Evolutionary conservation across 2,888 invertebrate species (phyloP), one percentile per base, ranked within the genome.

Genomic region (Eupsilia transversa): DNA sequence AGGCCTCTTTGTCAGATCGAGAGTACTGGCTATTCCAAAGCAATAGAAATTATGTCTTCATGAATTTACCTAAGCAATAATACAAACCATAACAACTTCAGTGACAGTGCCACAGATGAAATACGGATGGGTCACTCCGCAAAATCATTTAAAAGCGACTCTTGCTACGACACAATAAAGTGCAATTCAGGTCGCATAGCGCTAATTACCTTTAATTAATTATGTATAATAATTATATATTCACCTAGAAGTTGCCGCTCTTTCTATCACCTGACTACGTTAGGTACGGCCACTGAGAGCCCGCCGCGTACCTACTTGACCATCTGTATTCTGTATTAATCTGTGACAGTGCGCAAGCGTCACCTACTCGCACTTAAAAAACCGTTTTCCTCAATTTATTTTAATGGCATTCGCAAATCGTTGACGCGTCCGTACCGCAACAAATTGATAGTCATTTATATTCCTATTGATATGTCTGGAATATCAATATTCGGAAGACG

Each of bases 361-460:
- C 57, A 46, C 49, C 30, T 43, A 52, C 43, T 30, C 27, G 38
- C 30, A 67, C 56, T 49, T 46, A 49, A 61, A 49, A 46, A 64
- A 57, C 9, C 61, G 6, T 27, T 54, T 54, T 74, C 57, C 54
- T 59, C 38, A 74, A 74, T 81, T 68, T 33, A 67, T 79, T 41
- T 64, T 59, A 68, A 64, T 54, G 52, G 30, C 46, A 27, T 41
- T 64, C 61, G 38, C n/a, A 33, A 56, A 57, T 23, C 35, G 6
- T n/a, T 9, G 20, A 41, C 10, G 41, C 17, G 33, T 67, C 7
- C 10, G 20, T n/a, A 12, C 2, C 23, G 1, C 12, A 54, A 64
- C 27, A 33, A 57, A 64, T 80, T 65, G 27, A 49, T 63, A 49
- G 41, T 61, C 54, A 65, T 33, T 30, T 17, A 23, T 33, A 33